These are phyloP conservation scores for Aphrophora alni DNA, from an alignment of 2,888 invertebrate species.

Conservation along the genomic window DNA sequence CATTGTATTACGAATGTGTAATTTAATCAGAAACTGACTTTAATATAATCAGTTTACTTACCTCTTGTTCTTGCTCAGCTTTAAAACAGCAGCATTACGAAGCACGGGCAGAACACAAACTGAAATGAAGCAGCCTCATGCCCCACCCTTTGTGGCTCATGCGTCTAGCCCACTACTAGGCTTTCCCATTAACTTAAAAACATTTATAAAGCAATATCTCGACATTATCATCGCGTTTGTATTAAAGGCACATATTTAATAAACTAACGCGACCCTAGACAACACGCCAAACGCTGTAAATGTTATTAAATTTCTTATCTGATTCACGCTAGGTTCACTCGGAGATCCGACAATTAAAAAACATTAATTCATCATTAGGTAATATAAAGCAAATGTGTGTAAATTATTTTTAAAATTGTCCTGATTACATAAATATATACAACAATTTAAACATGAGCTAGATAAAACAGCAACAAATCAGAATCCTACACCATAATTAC, in stretches of 20 bases:
- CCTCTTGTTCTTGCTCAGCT: background rate
- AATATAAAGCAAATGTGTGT: no score
- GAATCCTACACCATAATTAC: no score
- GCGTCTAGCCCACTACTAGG: conserved; percentile 3
- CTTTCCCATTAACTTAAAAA: background rate
- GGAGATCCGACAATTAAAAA: background rate
- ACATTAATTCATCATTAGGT: no score
- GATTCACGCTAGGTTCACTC: background rate
- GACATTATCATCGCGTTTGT: background rate
- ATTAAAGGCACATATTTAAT: conserved; percentile 2
- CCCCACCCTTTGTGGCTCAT: background rate
- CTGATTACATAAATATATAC: no score
- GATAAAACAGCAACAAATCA: no score
- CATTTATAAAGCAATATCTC: conserved; percentile 6
- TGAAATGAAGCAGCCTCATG: background rate
- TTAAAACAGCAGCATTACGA: background rate
- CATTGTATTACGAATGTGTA: no score
- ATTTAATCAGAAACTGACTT: no score
- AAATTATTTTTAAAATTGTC: no score
- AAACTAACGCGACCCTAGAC: background rate
- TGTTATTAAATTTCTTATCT: background rate
- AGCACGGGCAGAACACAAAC: background rate
- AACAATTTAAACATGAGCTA: no score
- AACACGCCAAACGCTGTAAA: background rate
- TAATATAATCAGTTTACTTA: background rate